Base-by-base conservation (phyloP, 1,140 invertebrate species). In the Chrysomallon squamiferum region DNA sequence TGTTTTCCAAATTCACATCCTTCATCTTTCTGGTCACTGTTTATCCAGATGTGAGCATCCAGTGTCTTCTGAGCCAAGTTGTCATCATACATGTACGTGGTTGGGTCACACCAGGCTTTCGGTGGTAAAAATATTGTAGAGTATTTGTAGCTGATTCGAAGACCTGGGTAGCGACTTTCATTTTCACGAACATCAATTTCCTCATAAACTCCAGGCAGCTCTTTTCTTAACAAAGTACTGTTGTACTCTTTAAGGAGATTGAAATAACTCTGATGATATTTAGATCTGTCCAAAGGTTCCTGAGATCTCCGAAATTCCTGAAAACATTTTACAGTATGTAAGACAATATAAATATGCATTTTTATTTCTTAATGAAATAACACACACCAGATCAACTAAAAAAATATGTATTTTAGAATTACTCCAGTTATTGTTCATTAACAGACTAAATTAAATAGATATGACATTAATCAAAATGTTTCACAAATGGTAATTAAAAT, bases 91-190 rank as follows among this genome's bases (percentile, higher is more conserved):
- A 85, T 80, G 63, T 87, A 87, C 15, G 76, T 73, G 62, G 81
- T 86, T 7, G 86, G 84, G 70, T 87, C 86, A 74, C 86, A 87
- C 65, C 86, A 79, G 25, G 82, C 78, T 70, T 83, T 84, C 0
- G 85, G 84, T 0, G 85, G 78, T 32, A 87, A 73, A 57, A 87
- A 86, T 43, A 87, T 87, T 18, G 84, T 86, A 13, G 85, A 86
- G 68, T 85, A 77, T 35, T 80, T 75, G 68, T 78, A 76, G 6
- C 75, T 71, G 41, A 82, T 74, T 58, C 76, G 65, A 47, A 81
- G 65, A 27, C 78, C 78, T 4, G 83, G 85, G 62, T 86, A 86
- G 47, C 72, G 62, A 4, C 65, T 63, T 41, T 82, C 82, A 63
- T 84, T 82, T 32, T 84, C 81, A 41, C 73, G 68, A 4, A 87